A percentile compares a stretch with the other conserved stretches of the same genome.
These are phyloP conservation scores for Alauda arvensis DNA, from an alignment of 2,797 vertebrate genomes.

Conservation along the genomic window DNA sequence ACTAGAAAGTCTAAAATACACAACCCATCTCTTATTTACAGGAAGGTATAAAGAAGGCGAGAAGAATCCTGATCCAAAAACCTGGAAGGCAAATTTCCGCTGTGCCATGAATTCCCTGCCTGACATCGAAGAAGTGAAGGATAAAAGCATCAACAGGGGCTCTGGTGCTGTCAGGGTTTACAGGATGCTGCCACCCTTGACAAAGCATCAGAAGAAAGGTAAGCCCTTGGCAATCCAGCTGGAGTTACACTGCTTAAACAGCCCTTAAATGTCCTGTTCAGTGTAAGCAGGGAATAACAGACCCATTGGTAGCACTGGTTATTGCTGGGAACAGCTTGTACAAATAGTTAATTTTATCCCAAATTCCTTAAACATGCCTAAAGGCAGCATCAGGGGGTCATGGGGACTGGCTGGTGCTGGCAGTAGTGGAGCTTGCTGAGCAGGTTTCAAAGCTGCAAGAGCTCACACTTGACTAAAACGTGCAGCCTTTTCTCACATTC, in stretches of 20 bases:
- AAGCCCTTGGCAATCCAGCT: not conserved
- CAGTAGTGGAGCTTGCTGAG: not conserved
- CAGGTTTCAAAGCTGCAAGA: not conserved
- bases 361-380: not conserved
- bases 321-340: not conserved
- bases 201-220: slow-evolving; percentile 81
- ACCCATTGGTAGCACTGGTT: not conserved
- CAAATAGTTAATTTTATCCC: not conserved
- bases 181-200: slow-evolving; percentile 82
- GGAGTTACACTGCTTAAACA: not conserved
- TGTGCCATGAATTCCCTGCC: slow-evolving; percentile 97
- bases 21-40: slow-evolving; percentile 34
- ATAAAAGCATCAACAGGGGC: slow-evolving; percentile 90
- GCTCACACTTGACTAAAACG: not conserved
- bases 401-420: not conserved
- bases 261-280: not conserved
- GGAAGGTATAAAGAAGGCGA: slow-evolving; percentile 85
- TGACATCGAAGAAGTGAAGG: slow-evolving; percentile 93
- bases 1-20: not conserved
- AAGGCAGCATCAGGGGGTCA: not conserved
- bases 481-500: not conserved
- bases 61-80: slow-evolving; percentile 85
- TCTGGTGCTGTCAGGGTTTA: slow-evolving; percentile 89
- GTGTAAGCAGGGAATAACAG: fast-evolving
- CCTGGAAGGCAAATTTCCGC: slow-evolving; percentile 98